Evolutionary conservation across 2,797 vertebrate genomes (phyloP).

Genomic region (Xenentodon cancila): DNA sequence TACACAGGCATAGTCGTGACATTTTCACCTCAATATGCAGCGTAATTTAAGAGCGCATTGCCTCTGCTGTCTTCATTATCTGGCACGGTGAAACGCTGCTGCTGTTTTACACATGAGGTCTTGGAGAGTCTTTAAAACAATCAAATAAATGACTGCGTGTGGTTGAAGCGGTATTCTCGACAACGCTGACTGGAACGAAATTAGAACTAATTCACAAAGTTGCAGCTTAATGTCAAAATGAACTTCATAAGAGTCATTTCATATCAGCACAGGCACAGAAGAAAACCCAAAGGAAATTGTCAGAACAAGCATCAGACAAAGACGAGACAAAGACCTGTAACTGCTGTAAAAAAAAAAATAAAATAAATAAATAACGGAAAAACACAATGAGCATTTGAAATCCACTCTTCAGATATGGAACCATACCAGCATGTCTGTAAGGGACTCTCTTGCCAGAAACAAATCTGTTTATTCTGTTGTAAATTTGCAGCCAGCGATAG

Average conservation of each 20-base stretch:
- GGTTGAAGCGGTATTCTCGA: neutral
- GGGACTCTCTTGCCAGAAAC: slow-evolving; percentile 23
- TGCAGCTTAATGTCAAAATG: slow-evolving; percentile 41
- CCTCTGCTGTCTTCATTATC: slow-evolving; percentile 33
- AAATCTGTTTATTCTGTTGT: slow-evolving; percentile 16
- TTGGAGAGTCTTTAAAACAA: slow-evolving; percentile 31
- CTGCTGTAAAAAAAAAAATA: slow-evolving; percentile 24
- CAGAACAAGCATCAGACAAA: slow-evolving; percentile 32
- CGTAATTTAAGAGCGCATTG: slow-evolving; percentile 13
- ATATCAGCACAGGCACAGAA: slow-evolving; percentile 24
- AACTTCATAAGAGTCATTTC: slow-evolving; percentile 22
- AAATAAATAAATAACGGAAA: no score
- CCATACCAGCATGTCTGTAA: neutral
- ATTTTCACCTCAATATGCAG: slow-evolving; percentile 39
- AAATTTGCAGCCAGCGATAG: slow-evolving; percentile 7
- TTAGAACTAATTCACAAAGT: slow-evolving; percentile 33
- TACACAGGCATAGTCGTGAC: slow-evolving; percentile 15
- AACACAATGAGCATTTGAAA: neutral
- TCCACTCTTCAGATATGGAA: slow-evolving; percentile 13
- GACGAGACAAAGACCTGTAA: slow-evolving; percentile 45
- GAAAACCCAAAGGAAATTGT: slow-evolving; percentile 21
- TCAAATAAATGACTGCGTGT: slow-evolving; percentile 7
- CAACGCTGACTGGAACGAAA: slow-evolving; percentile 37
- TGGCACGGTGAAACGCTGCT: slow-evolving; percentile 19
- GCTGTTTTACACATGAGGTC: slow-evolving; percentile 12